Conservation (phyloP, 2,113 vertebrate genomes). For the Sciurus niger region DNA sequence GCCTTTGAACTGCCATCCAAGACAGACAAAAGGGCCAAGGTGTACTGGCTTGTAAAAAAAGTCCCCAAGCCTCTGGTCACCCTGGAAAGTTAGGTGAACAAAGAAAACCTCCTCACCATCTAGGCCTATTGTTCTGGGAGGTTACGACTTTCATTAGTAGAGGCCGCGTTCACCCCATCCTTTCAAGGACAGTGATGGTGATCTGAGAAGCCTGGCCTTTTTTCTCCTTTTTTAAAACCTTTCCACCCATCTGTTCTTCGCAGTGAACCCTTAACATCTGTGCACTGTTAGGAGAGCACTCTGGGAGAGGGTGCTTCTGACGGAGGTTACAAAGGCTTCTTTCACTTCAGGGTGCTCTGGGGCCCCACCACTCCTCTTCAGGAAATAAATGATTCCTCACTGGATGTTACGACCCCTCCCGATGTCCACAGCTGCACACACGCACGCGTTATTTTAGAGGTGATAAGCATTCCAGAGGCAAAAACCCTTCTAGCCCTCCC, state of each 20-base stretch:
- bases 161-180: background rate
- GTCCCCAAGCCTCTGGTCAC: background rate
- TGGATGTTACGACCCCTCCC: background rate
- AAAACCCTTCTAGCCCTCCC: background rate
- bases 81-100: background rate
- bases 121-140: background rate
- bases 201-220: background rate
- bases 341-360: too few relatives aligned
- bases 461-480: background rate
- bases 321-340: background rate
- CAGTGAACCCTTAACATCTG: background rate
- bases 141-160: background rate
- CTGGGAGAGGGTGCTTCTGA: background rate
- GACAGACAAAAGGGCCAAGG: background rate
- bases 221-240: background rate
- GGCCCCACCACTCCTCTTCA: background rate
- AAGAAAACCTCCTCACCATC: background rate
- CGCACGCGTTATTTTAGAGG: background rate
- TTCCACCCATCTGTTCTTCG: slow-evolving; percentile 43
- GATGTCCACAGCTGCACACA: slow-evolving; percentile 39
- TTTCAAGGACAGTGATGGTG: background rate
- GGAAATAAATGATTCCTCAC: slow-evolving; percentile 33
- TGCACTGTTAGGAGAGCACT: slow-evolving; percentile 30
- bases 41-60: background rate
- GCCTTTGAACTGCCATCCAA: background rate